A percentile compares a stretch with the other conserved stretches of the same genome.
phyloP scores from a whole-genome alignment of 1,140 invertebrate genomes.

The Theocolax elegans region DNA sequence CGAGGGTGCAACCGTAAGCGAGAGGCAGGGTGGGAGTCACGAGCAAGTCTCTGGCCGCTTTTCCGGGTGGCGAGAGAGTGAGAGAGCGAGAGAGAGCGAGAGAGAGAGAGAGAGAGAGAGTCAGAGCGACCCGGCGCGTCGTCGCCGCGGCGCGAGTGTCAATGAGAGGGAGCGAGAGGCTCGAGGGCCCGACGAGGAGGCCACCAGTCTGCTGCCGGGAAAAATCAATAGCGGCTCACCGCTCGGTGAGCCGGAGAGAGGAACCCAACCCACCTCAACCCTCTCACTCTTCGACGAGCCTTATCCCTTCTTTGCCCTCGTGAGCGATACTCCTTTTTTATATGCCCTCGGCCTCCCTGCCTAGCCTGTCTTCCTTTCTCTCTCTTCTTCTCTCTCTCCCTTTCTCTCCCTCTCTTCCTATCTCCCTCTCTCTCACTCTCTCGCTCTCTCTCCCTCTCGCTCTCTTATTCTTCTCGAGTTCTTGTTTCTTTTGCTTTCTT shows the following conservation, averaged over 20 bases:
- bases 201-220: conserved; percentile 62
- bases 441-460: background rate
- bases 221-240: conserved; percentile 66
- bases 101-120: conserved; percentile 40
- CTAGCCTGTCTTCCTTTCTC: background rate
- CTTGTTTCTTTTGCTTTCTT: background rate
- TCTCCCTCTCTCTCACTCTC: conserved; percentile 29
- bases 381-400: conserved; percentile 35
- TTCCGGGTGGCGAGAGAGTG: conserved; percentile 22
- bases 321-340: too few relatives aligned
- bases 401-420: conserved; percentile 37
- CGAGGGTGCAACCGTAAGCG: background rate
- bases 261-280: conserved; percentile 63
- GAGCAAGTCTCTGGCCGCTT: background rate
- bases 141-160: conserved; percentile 16
- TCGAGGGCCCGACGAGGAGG: conserved; percentile 55
- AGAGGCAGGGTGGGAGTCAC: background rate
- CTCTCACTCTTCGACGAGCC: conserved; percentile 41
- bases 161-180: conserved; percentile 33
- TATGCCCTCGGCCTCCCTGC: too few relatives aligned
- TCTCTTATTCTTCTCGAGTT: background rate
- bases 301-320: too few relatives aligned
- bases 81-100: conserved; percentile 43
- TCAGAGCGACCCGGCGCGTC: conserved; percentile 19
- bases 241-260: conserved; percentile 56